Evolutionary conservation across 2,113 vertebrate genomes (phyloP).

Genomic region (human): DNA sequence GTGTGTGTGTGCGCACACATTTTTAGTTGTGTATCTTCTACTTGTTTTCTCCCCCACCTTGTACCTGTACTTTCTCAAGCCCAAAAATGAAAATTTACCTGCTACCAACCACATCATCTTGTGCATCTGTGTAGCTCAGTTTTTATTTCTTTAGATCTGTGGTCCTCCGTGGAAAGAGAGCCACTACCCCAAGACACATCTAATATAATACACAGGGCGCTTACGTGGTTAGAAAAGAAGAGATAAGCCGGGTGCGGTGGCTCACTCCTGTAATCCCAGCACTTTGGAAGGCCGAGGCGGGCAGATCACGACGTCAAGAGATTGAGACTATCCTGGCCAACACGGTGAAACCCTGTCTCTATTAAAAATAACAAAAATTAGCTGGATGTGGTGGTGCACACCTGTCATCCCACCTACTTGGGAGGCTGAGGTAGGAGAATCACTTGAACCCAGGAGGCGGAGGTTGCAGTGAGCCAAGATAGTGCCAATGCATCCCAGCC

Average conservation of each 20-base stretch:
- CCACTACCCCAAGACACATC: not conserved
- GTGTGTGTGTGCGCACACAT: not conserved
- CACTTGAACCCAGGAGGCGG: too few relatives aligned
- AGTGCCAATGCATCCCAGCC: too few relatives aligned
- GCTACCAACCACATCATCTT: not conserved
- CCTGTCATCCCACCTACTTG: too few relatives aligned
- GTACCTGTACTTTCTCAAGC: not conserved
- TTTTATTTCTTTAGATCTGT: not conserved
- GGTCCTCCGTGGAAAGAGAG: not conserved
- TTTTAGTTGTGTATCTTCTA: not conserved
- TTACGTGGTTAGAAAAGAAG: not conserved
- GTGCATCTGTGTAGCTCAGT: not conserved
- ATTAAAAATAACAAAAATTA: too few relatives aligned
- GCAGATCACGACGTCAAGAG: too few relatives aligned
- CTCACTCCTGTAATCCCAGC: too few relatives aligned
- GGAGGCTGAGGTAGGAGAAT: too few relatives aligned
- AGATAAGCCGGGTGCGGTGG: not conserved
- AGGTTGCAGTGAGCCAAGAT: too few relatives aligned
- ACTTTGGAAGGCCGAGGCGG: too few relatives aligned
- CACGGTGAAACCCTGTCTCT: too few relatives aligned
- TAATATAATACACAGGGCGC: not conserved
- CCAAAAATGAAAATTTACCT: not conserved
- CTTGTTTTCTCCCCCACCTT: not conserved
- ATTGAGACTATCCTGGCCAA: too few relatives aligned
- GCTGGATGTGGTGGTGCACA: too few relatives aligned